Evolutionary conservation across 2,888 invertebrate genomes (phyloP), one percentile per base, ranked within the genome.

Genomic region (Amiota mariae): DNA sequence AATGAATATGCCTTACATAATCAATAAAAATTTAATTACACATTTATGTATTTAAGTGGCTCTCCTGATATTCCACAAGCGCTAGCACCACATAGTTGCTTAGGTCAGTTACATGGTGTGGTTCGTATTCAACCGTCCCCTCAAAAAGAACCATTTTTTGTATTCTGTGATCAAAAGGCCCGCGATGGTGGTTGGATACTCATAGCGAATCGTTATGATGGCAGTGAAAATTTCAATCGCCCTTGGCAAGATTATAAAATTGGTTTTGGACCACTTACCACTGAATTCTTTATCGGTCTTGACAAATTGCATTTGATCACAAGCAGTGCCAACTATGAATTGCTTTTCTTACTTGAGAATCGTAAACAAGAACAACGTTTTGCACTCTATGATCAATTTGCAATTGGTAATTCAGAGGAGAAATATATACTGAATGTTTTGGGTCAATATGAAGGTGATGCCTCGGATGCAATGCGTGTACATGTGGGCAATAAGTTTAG

Each of bases 171-270:
- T 46, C 79, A 83, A 46, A 83, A 82, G 18, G 77, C 72, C 0
- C 76, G 85, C 0, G 77, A 72, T 1, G 86, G 83, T 0, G 83
- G 85, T 18, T 83, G 83, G 83, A 86, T 63, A 9, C 18, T 80
- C 51, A 70, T 83, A n/a, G 78, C 67, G 1, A 76, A 86, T 71
- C 84, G 84, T 0, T 20, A 63, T 10, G 75, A 84, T 15, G 84
- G 84, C 64, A 77, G 56, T 49, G 80, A 81, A 66, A 74, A 78
- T 61, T 84, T 84, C 20, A 79, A 78, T 20, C 84, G 84, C n/a
- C 80, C 72, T 11, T 84, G 85, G 85, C 51, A 4, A 3, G 85
- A 84, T 61, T 84, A 85, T 57, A 73, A 82, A 46, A 77, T 78
- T 8, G 84, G 84, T 0, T 84, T 84, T 12, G 84, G 84, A 0